phyloP scores from a whole-genome alignment of 2,888 invertebrate species.

The Euspilapteryx auroguttella region DNA sequence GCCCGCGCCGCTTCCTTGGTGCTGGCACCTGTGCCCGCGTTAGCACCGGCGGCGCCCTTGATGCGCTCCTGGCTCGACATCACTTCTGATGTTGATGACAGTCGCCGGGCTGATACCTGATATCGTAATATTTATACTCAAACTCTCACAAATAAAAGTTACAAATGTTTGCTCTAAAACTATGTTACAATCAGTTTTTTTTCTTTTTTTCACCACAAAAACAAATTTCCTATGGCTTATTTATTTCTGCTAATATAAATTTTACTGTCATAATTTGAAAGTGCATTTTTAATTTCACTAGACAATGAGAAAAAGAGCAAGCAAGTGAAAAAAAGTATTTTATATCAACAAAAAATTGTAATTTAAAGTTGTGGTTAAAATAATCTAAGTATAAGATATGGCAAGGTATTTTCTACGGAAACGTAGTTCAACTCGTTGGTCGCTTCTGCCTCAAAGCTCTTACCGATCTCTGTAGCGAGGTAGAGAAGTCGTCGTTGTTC shows the following conservation, averaged over 20 bases:
- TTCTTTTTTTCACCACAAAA: background rate
- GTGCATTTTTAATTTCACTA: no score
- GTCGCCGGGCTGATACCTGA: conserved; percentile 71
- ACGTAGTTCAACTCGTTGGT: no score
- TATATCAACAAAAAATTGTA: no score
- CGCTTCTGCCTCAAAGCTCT: no score
- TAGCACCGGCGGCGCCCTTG: conserved; percentile 67
- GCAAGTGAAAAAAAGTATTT: no score
- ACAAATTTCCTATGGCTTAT: background rate
- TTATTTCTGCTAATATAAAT: no score
- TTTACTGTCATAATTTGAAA: no score
- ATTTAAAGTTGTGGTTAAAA: no score
- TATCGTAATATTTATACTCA: background rate
- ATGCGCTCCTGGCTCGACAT: conserved; percentile 85
- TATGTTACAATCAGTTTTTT: background rate
- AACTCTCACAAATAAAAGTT: background rate
- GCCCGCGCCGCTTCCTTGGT: conserved; percentile 66
- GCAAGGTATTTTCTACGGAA: no score
- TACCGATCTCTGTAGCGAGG: conserved; percentile 51
- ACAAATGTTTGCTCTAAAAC: background rate
- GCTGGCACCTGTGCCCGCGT: conserved; percentile 69
- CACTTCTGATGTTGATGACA: conserved; percentile 78
- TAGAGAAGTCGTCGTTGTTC: conserved; percentile 56
- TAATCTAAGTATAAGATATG: no score
- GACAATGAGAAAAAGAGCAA: no score